Evolutionary conservation across 2,888 invertebrate species (phyloP), one percentile per base, ranked within the genome.

Genomic region (Ophion ellenae): DNA sequence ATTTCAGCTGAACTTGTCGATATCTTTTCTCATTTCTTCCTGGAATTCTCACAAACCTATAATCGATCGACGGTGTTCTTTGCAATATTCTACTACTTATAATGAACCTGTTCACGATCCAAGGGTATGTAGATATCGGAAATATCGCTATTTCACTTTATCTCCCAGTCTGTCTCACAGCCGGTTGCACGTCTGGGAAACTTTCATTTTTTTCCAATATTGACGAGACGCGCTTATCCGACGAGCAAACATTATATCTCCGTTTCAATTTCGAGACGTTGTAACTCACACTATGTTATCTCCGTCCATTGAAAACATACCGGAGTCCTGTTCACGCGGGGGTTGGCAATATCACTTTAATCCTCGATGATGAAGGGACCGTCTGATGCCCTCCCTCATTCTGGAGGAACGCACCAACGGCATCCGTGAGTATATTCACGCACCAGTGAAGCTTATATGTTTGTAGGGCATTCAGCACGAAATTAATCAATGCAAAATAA

Each of bases 331-430:
- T 36, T 86, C 86, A 84, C 85, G 88, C 86, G 88, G 89, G 90
- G 89, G 90, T 91, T 90, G 90, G 91, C 91, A 93, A 93, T 93
- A 93, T 92, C 92, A 92, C 90, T 92, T 92, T 93, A 93, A 93
- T 93, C 93, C 93, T 87, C 88, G 85, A 90, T 92, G 92, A 93
- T 93, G 93, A 93, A 90, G 91, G 90, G 88, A 73, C 64, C 57
- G 70, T 80, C 80, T 64, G 53, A 89, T 79, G 53, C 53, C 53
- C 80, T 74, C 88, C 85, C 88, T 86, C 89, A 89, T 89, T 89
- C 71, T 57, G 59, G 7, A 28, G 36, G 67, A 59, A 67, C 59
- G 66, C 45, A 74, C 28, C 66, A 45, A 74, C 67, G 66, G 14
- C 14, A 63, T 80, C 36, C 64, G 67, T 59, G 45, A 81, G 66